Percentiles rank a stretch among this genome's conserved stretches.
Conservation (phyloP, 2,113 vertebrate genomes). For the Heliornis fulica region DNA sequence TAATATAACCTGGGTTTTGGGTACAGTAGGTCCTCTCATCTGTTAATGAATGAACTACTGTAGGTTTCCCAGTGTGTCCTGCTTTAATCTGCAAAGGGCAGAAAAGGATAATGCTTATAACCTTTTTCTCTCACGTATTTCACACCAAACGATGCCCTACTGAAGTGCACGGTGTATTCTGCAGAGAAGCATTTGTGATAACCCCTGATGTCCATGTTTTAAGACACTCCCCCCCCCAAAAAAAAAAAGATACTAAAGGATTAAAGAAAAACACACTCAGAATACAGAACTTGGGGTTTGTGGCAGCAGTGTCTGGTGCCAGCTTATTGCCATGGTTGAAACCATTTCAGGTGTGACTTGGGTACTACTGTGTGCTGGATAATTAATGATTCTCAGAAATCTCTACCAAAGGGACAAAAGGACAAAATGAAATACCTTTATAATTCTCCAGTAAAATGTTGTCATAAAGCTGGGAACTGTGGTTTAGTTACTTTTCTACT, state of each 20-base stretch:
- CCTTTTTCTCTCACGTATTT: not conserved
- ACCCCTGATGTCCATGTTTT: not conserved
- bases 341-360: not conserved
- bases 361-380: not conserved
- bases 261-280: not conserved
- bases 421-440: not conserved
- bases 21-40: slow-evolving; percentile 4
- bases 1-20: not conserved
- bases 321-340: not conserved
- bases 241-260: too few species aligned
- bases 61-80: not conserved
- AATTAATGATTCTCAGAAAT: not conserved
- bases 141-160: not conserved
- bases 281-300: not conserved
- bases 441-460: not conserved
- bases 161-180: not conserved
- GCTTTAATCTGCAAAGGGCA: not conserved
- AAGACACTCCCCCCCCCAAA: not conserved
- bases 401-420: not conserved
- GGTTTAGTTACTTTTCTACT: slow-evolving; percentile 44
- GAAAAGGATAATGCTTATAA: not conserved
- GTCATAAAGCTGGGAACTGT: not conserved
- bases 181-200: not conserved
- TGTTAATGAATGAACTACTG: slow-evolving; percentile 41
- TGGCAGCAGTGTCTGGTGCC: not conserved